These are phyloP conservation scores for Aphis gossypii DNA, from an alignment of 1,140 invertebrate species.

Conservation along the genomic window DNA sequence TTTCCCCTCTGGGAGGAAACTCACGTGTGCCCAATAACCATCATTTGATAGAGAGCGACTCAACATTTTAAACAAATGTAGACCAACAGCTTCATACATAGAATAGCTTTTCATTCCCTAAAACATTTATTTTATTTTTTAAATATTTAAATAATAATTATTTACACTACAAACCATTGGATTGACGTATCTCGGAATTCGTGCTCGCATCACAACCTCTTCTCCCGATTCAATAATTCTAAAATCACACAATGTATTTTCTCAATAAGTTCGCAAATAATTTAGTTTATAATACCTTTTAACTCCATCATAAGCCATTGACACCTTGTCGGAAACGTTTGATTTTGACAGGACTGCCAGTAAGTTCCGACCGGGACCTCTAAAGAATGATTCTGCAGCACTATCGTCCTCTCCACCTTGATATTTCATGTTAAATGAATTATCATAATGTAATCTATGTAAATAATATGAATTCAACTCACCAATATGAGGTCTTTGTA, in stretches of 20 bases:
- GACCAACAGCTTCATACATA: conserved; percentile 71
- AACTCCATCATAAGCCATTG: conserved; percentile 52
- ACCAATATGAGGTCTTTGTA: conserved; percentile 55
- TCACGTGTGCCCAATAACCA: conserved; percentile 75
- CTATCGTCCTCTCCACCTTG: conserved; percentile 37
- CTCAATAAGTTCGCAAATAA: neutral
- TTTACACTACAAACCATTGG: conserved; percentile 64
- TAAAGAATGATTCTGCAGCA: conserved; percentile 50
- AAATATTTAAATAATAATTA: neutral
- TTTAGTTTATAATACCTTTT: conserved; percentile 32
- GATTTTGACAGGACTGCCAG: conserved; percentile 51
- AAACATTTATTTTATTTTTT: conserved; percentile 39
- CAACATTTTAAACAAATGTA: conserved; percentile 67
- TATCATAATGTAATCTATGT: neutral
- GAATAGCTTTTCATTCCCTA: conserved; percentile 75
- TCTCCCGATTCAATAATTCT: conserved; percentile 75
- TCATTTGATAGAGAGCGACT: conserved; percentile 66
- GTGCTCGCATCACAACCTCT: conserved; percentile 72
- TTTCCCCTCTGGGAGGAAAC: conserved; percentile 68
- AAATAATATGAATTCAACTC: neutral
- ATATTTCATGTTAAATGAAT: conserved; percentile 18
- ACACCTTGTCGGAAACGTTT: conserved; percentile 51
- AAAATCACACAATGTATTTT: conserved; percentile 60
- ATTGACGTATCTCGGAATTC: conserved; percentile 76
- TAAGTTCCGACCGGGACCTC: conserved; percentile 52